phyloP scores from a whole-genome alignment of 2,888 invertebrate genomes.

The Coelinius sp. region DNA sequence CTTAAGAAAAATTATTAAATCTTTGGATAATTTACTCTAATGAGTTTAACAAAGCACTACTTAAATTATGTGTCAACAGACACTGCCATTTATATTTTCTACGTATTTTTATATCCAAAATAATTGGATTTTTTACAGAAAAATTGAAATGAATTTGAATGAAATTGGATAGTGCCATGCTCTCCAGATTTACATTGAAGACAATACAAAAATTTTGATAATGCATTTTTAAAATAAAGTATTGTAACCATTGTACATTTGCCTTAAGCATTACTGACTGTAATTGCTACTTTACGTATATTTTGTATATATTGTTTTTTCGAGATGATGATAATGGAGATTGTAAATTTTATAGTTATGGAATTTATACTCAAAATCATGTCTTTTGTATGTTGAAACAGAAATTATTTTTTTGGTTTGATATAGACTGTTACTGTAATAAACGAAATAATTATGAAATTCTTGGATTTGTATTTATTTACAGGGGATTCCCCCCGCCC shows the following conservation, averaged over 20 bases:
- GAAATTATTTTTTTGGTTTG: not conserved
- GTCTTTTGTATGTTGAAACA: constrained; percentile 20
- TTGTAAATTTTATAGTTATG: constrained; percentile 15
- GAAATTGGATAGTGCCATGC: constrained; percentile 69
- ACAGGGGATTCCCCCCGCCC: not conserved
- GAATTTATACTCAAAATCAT: constrained; percentile 15
- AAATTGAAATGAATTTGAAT: constrained; percentile 39
- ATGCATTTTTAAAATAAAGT: constrained; percentile 1
- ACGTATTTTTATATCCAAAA: constrained; percentile 54
- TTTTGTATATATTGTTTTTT: constrained; percentile 5
- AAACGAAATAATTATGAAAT: constrained; percentile 8
- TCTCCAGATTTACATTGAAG: constrained; percentile 53
- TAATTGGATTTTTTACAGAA: constrained; percentile 61
- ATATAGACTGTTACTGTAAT: constrained; percentile 39
- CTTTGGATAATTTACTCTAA: not conserved
- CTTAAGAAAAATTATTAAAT: constrained; percentile 5
- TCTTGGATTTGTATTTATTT: not conserved
- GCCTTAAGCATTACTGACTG: constrained; percentile 1
- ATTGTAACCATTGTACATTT: constrained; percentile 14
- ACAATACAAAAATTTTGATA: constrained; percentile 42
- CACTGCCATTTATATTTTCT: constrained; percentile 31
- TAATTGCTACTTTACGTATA: not conserved
- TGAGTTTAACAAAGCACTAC: constrained; percentile 34
- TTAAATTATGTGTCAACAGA: constrained; percentile 40
- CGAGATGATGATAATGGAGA: constrained; percentile 6